phyloP scores from a whole-genome alignment of 2,113 vertebrate genomes.

The Cyphomyrus discorhynchus region DNA sequence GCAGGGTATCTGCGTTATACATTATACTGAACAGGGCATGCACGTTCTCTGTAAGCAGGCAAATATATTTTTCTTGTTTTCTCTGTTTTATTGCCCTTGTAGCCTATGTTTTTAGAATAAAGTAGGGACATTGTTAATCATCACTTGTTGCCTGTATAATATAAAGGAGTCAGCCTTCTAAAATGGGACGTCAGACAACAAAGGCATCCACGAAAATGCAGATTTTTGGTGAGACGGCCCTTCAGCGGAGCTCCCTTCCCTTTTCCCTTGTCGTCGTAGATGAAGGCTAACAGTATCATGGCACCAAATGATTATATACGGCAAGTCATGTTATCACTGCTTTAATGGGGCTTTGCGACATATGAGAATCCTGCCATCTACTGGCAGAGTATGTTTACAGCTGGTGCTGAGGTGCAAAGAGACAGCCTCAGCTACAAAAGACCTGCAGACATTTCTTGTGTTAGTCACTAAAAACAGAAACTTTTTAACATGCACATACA shows the following conservation, averaged over 20 bases:
- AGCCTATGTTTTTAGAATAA: not conserved
- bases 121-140: not conserved
- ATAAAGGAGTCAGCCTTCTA: not conserved
- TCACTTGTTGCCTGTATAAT: not conserved
- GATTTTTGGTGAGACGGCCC: not conserved
- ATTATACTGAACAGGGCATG: not conserved
- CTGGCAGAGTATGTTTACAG: not conserved
- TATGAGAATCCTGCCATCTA: slow-evolving; percentile 6
- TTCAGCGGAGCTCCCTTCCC: not conserved
- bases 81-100: not conserved
- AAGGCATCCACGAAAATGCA: not conserved
- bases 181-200: not conserved
- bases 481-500: not conserved
- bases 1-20: not conserved
- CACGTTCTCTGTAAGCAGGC: not conserved
- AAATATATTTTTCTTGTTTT: not conserved
- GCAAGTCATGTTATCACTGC: not conserved
- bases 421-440: not conserved
- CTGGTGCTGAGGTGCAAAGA: not conserved
- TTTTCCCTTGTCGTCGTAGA: not conserved
- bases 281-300: not conserved
- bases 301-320: not conserved
- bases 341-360: not conserved
- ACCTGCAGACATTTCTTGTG: not conserved
- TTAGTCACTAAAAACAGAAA: not conserved